Conservation (phyloP, 2,888 invertebrate species). For the Leptarthrus brevirostris region DNA sequence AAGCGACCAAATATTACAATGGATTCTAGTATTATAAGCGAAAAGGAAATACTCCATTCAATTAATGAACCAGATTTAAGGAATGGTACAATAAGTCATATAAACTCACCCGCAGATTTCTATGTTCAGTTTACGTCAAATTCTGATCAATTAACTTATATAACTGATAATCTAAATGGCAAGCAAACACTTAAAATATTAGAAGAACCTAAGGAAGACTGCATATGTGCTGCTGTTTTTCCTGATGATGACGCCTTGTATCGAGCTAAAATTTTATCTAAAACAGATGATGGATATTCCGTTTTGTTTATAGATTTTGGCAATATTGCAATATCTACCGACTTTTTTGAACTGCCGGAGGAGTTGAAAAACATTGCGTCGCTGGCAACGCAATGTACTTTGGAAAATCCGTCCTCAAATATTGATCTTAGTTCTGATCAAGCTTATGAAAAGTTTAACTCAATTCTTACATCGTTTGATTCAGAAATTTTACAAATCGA, state of each 20-base stretch:
- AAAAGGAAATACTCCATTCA: conserved; percentile 53
- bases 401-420: conserved; percentile 70
- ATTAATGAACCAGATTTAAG: conserved; percentile 46
- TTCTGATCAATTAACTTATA: conserved; percentile 69
- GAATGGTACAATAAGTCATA: conserved; percentile 75
- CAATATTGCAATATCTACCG: conserved; percentile 70
- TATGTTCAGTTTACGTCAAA: conserved; percentile 80
- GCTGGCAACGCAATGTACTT: conserved; percentile 72
- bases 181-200: conserved; percentile 34
- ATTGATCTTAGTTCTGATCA: conserved; percentile 64
- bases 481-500: conserved; percentile 61
- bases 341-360: conserved; percentile 72
- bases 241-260: conserved; percentile 87
- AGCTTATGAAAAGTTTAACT: conserved; percentile 59
- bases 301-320: conserved; percentile 80
- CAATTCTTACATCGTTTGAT: conserved; percentile 55
- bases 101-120: conserved; percentile 79
- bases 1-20: conserved; percentile 56
- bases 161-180: conserved; percentile 64
- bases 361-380: conserved; percentile 70
- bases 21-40: conserved; percentile 43
- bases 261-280: conserved; percentile 84
- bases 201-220: conserved; percentile 61
- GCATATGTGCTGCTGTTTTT: conserved; percentile 81
- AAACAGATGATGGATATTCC: conserved; percentile 77